phyloP scores from a whole-genome alignment of 2,888 invertebrate species.

The Caenorhabditis japonica region DNA sequence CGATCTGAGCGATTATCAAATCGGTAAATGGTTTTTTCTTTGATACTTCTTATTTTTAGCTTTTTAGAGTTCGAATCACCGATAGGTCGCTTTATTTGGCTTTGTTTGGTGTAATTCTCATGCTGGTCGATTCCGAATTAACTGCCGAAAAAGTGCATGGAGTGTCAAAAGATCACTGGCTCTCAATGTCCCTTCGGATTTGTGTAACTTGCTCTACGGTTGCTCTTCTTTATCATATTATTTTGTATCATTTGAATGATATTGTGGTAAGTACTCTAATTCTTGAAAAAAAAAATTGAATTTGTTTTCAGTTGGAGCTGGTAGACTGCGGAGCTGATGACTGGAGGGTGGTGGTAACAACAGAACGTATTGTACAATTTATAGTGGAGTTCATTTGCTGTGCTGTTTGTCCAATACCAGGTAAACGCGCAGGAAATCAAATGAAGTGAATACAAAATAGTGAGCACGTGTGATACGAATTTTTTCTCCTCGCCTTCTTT shows the following conservation, averaged over 20 bases:
- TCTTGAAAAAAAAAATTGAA: not conserved
- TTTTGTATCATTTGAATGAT: constrained; percentile 75
- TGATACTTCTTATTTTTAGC: not conserved
- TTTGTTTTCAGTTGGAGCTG: constrained; percentile 90
- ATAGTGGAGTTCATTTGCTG: constrained; percentile 91
- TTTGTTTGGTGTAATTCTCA: constrained; percentile 70
- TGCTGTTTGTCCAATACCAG: constrained; percentile 83
- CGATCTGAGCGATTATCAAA: constrained; percentile 68
- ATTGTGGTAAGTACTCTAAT: constrained; percentile 63
- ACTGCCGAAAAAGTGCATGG: constrained; percentile 69
- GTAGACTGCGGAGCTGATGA: constrained; percentile 99
- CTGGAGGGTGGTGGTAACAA: constrained; percentile 99
- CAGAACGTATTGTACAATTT: constrained; percentile 87
- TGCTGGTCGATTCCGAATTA: constrained; percentile 74
- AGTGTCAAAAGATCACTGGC: constrained; percentile 61
- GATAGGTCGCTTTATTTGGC: constrained; percentile 64
- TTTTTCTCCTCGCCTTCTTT: no score
- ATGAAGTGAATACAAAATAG: no score
- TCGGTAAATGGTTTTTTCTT: constrained; percentile 25
- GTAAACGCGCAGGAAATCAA: constrained; percentile 6
- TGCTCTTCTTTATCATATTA: constrained; percentile 69
- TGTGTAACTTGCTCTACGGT: constrained; percentile 69
- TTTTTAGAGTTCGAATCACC: constrained; percentile 56
- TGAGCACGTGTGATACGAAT: not conserved
- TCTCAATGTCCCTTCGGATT: constrained; percentile 66